Conservation (phyloP, 1,140 invertebrate genomes). For the Megathymus violae region DNA sequence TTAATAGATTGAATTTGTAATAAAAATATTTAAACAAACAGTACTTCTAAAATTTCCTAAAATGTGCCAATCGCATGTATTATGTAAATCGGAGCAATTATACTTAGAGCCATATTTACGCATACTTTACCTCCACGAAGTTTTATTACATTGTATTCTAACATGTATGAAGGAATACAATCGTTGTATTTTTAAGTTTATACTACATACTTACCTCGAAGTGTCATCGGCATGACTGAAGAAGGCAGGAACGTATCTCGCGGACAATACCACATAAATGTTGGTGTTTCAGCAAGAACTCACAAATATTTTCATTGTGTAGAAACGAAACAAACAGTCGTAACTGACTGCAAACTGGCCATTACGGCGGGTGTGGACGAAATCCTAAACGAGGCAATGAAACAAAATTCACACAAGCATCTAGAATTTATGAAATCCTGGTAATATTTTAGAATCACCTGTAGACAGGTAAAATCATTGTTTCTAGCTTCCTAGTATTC, state of each 20-base stretch:
- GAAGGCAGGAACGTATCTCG: constrained; percentile 47
- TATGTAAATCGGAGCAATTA: too few relatives aligned
- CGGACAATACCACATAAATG: constrained; percentile 75
- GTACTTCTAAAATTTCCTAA: too few relatives aligned
- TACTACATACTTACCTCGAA: constrained; percentile 1
- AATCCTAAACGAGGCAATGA: constrained; percentile 37
- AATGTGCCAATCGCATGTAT: too few relatives aligned
- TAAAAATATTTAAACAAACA: too few relatives aligned
- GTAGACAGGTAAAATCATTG: background rate
- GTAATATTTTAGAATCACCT: background rate
- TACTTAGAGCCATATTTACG: too few relatives aligned
- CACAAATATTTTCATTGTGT: constrained; percentile 60
- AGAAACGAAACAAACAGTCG: constrained; percentile 62
- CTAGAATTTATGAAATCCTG: constrained; percentile 3
- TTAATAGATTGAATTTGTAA: too few relatives aligned
- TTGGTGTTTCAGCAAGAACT: constrained; percentile 56
- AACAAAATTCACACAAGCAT: constrained; percentile 43
- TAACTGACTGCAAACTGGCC: constrained; percentile 55
- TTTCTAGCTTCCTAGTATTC: background rate
- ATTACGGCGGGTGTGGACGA: constrained; percentile 37
- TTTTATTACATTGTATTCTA: too few relatives aligned
- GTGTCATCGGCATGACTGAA: constrained; percentile 49
- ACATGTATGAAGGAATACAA: too few relatives aligned
- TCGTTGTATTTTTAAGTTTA: background rate
- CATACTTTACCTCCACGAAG: too few relatives aligned